Conservation (phyloP, 2,113 vertebrate species). For the Engraulis encrasicolus region DNA sequence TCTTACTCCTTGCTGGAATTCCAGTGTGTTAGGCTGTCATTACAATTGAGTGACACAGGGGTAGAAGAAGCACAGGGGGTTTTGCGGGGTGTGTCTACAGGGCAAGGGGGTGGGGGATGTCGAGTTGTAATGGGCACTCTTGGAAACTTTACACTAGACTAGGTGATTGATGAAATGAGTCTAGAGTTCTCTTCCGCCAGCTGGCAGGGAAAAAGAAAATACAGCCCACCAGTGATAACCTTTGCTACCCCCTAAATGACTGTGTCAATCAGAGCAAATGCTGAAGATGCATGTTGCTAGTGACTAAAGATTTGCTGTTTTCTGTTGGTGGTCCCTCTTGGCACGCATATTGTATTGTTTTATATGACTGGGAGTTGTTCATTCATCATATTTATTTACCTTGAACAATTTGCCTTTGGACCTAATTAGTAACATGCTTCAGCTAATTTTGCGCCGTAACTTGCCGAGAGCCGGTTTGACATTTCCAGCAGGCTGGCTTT, state of each 20-base stretch:
- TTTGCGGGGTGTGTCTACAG: slow-evolving; percentile 55
- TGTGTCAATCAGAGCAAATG: not conserved
- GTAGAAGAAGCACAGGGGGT: slow-evolving; percentile 55
- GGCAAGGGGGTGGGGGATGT: slow-evolving; percentile 56
- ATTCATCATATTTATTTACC: not conserved
- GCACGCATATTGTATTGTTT: not conserved
- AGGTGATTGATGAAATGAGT: slow-evolving; percentile 55
- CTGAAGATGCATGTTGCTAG: not conserved
- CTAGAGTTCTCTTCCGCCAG: slow-evolving; percentile 35
- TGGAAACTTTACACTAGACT: slow-evolving; percentile 56
- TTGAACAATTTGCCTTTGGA: not conserved
- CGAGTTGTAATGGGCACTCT: slow-evolving; percentile 45
- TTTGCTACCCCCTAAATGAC: not conserved
- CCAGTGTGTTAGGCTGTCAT: slow-evolving; percentile 73
- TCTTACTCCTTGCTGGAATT: slow-evolving; percentile 62
- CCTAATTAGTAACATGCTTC: slow-evolving; percentile 50
- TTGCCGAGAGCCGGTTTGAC: slow-evolving; percentile 56
- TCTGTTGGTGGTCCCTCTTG: not conserved
- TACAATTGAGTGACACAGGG: slow-evolving; percentile 66
- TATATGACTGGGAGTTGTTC: not conserved
- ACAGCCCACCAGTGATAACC: not conserved
- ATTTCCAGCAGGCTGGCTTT: slow-evolving; percentile 61
- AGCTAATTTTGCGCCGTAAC: slow-evolving; percentile 54
- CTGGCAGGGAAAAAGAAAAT: not conserved
- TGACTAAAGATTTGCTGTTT: not conserved